phyloP scores from a whole-genome alignment of 2,113 vertebrate species.

The Neolamprologus cancellatus region DNA sequence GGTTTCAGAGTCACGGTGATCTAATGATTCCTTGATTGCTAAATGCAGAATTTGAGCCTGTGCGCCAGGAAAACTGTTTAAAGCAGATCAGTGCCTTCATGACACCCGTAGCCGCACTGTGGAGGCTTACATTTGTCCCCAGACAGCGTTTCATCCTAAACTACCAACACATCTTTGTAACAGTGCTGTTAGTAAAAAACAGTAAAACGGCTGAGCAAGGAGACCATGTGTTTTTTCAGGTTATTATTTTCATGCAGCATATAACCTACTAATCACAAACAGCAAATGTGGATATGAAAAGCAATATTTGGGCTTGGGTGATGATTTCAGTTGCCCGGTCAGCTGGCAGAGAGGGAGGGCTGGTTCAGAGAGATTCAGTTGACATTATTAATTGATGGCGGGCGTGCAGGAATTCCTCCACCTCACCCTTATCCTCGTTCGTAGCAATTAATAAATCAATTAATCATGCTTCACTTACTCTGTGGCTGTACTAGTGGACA shows the following conservation, averaged over 20 bases:
- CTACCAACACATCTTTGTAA: neutral
- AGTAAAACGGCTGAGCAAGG: neutral
- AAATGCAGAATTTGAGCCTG: neutral
- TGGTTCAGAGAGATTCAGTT: neutral
- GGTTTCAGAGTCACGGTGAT: neutral
- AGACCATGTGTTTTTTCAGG: neutral
- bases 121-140: fast-evolving
- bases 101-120: neutral
- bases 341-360: neutral
- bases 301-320: neutral
- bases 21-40: neutral
- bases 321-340: neutral
- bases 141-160: neutral
- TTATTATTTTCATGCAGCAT: neutral
- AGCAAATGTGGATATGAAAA: neutral
- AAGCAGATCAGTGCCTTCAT: fast-evolving
- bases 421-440: constrained; percentile 34
- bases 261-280: neutral
- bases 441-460: constrained; percentile 65
- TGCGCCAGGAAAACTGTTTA: neutral
- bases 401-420: constrained; percentile 38
- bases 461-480: constrained; percentile 71
- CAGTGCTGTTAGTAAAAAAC: no score
- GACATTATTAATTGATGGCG: constrained; percentile 50
- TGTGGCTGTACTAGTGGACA: constrained; percentile 50